phyloP scores from a whole-genome alignment of 2,797 vertebrate genomes.

The Champsocephalus esox region DNA sequence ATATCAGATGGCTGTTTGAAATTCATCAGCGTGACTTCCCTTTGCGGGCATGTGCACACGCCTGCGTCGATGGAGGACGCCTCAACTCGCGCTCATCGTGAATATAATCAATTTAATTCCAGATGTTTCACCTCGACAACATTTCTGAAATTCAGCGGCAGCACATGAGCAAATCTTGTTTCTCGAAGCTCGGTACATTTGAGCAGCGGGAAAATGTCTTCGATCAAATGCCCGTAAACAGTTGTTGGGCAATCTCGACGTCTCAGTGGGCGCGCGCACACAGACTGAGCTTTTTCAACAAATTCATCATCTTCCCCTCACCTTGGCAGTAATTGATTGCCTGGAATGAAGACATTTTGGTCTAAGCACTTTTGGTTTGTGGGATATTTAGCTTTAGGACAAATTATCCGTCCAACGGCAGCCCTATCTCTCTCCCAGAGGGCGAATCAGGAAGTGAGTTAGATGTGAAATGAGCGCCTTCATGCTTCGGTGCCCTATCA shows the following conservation, averaged over 20 bases:
- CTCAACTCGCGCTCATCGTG: slow-evolving; percentile 13
- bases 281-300: slow-evolving; percentile 65
- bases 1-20: slow-evolving; percentile 26
- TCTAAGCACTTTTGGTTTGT: slow-evolving; percentile 73
- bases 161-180: slow-evolving; percentile 65
- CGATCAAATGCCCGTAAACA: slow-evolving; percentile 67
- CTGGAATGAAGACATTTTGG: slow-evolving; percentile 76
- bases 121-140: slow-evolving; percentile 28
- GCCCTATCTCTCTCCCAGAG: slow-evolving; percentile 71
- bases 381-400: slow-evolving; percentile 78
- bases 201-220: slow-evolving; percentile 55
- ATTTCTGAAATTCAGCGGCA: slow-evolving; percentile 47
- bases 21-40: slow-evolving; percentile 25
- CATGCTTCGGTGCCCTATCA: slow-evolving; percentile 80
- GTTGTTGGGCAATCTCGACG: slow-evolving; percentile 51
- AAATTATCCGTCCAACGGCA: slow-evolving; percentile 74
- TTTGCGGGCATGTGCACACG: slow-evolving; percentile 5
- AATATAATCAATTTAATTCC: slow-evolving; percentile 58
- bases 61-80: background rate
- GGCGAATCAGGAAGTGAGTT: slow-evolving; percentile 83
- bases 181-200: slow-evolving; percentile 55
- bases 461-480: slow-evolving; percentile 82
- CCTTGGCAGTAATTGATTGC: slow-evolving; percentile 81
- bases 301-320: slow-evolving; percentile 73
- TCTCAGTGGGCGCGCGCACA: slow-evolving; percentile 30